Base-by-base conservation (phyloP, 2,888 invertebrate genomes). In the Acleris emargana region DNA sequence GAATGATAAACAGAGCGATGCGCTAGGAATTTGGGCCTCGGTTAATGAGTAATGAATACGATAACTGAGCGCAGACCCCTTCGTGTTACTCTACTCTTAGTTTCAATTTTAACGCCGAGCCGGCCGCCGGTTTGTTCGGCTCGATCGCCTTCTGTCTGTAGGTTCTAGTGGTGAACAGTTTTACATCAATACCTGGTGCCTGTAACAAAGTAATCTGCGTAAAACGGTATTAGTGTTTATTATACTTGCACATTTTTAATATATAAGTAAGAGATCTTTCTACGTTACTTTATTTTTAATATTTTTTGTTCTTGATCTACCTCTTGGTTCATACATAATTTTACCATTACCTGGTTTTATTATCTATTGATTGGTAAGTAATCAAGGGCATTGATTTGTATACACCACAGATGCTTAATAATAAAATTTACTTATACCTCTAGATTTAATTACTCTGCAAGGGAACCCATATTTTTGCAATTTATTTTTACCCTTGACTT, bases 1-100 rank as follows among this genome's bases (percentile, higher is more conserved):
- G 77, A 77, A 80, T 78, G 83, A 87, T 84, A 86, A 87, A 80
- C 75, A 74, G 77, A 52, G 71, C 76, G 82, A 82, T 82, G 81
- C 75, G 75, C 78, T 74, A 80, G 82, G 83, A 87, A 87, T 87
- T 83, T 76, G 79, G 80, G 77, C 73, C 76, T 72, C 74, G 74
- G 75, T 76, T 85, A 82, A 84, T 82, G 81, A 78, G 77, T 76
- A 74, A 76, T 77, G 79, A 71, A 73, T 73, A 77, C 75, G 79
- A 80, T 81, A 78, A 77, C 74, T 57, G 58, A 43, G 22, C n/a
- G 49, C 50, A 47, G 28, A 49, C 28, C 66, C 66, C 58, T 64
- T 63, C 59, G 52, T 58, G 74, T 73, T 70, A 68, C 70, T 63
- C 67, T 71, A 25, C 69, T 76, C 79, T 82, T 82, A 81, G 81